Conservation (phyloP, 2,797 vertebrate genomes). For the Lacerta bilineata region DNA sequence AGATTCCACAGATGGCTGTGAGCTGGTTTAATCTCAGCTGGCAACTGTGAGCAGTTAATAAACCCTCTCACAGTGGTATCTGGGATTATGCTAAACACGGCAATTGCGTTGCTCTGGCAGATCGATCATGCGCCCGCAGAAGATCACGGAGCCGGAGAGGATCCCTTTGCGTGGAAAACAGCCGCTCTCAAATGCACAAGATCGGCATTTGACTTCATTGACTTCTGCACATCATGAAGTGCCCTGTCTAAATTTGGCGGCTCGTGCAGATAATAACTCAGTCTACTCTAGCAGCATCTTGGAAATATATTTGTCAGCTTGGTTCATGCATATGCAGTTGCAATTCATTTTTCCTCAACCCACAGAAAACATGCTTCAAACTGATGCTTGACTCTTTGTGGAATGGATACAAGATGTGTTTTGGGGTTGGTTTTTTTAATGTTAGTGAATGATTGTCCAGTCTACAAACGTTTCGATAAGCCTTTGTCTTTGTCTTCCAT, state of each 20-base stretch:
- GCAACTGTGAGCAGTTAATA: conserved; percentile 96
- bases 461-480: background rate
- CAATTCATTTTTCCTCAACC: conserved; percentile 17
- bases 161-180: conserved; percentile 3
- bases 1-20: conserved; percentile 84
- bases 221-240: background rate
- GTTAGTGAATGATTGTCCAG: background rate
- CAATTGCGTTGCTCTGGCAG: conserved; percentile 79
- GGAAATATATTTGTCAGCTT: conserved; percentile 34
- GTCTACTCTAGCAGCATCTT: conserved; percentile 29
- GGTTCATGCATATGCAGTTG: conserved; percentile 6
- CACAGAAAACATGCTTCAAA: background rate
- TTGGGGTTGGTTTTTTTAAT: background rate
- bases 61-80: conserved; percentile 94
- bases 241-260: background rate
- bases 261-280: conserved; percentile 23
- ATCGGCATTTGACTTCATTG: background rate
- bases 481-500: background rate
- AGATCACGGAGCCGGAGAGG: conserved; percentile 56
- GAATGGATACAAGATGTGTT: background rate
- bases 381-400: background rate
- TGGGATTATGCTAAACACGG: conserved; percentile 98
- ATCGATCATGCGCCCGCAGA: conserved; percentile 80
- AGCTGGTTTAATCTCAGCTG: conserved; percentile 99
- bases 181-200: background rate